A percentile compares a stretch with the other conserved stretches of the same genome.
Conservation (phyloP, 2,888 invertebrate genomes). For the Brenthis daphne region DNA sequence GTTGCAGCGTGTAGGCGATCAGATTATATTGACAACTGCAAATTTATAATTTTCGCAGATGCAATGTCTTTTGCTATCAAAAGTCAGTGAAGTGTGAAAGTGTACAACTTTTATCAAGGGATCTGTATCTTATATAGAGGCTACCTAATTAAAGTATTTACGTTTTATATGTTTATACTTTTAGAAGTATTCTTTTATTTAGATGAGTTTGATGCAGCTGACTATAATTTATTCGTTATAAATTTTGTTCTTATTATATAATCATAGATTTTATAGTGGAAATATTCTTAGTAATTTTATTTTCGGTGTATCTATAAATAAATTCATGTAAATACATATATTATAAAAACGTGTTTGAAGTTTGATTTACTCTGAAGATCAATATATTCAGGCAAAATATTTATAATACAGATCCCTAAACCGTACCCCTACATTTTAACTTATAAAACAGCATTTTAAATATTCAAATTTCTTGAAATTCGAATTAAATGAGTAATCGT, state of each 20-base stretch:
- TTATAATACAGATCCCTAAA: background rate
- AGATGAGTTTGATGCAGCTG: no score
- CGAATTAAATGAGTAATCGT: conserved; percentile 44
- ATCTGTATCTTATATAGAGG: background rate
- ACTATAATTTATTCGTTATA: no score
- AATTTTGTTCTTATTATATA: no score
- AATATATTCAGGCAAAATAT: background rate
- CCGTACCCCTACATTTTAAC: conserved; percentile 21
- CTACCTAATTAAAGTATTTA: background rate
- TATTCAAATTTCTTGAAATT: conserved; percentile 30
- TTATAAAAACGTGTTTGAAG: no score
- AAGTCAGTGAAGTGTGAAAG: conserved; percentile 2
- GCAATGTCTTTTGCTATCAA: conserved; percentile 33
- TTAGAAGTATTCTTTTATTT: no score
- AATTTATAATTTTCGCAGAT: conserved; percentile 38
- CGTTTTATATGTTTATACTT: no score
- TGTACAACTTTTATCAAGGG: background rate
- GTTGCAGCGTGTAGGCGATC: conserved; percentile 40
- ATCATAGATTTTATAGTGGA: no score
- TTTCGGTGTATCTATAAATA: no score
- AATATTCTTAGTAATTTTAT: no score
- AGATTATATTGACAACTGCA: conserved; percentile 37
- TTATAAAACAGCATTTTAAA: conserved; percentile 5
- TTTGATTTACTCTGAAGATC: no score
- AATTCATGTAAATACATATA: no score